phyloP scores from a whole-genome alignment of 1,140 invertebrate genomes.

The Procambarus virginalis region DNA sequence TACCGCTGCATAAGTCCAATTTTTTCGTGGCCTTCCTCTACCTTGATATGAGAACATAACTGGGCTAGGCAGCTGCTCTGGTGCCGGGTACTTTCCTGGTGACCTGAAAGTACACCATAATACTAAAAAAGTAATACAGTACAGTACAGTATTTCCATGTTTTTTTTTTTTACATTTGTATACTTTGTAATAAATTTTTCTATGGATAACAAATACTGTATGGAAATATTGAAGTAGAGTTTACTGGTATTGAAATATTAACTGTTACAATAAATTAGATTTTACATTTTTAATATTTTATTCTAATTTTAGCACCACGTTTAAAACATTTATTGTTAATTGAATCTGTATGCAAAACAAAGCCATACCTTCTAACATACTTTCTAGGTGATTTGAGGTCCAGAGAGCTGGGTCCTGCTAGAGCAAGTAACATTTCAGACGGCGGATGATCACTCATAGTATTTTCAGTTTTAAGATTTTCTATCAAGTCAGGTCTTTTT shows the following conservation, averaged over 20 bases:
- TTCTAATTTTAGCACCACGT: no score
- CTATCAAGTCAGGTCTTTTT: slow-evolving; percentile 33
- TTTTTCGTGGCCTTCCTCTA: slow-evolving; percentile 67
- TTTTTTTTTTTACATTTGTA: no score
- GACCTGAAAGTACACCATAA: slow-evolving; percentile 28
- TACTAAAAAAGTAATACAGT: not conserved
- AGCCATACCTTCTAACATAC: slow-evolving; percentile 48
- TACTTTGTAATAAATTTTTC: no score
- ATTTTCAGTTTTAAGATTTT: slow-evolving; percentile 38
- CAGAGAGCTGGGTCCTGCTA: slow-evolving; percentile 65
- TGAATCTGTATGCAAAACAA: not conserved
- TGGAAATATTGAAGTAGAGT: no score
- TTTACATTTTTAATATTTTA: no score
- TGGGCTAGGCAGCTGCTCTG: slow-evolving; percentile 65
- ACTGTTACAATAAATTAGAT: no score
- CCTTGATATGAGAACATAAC: slow-evolving; percentile 70
- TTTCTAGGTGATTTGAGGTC: slow-evolving; percentile 68
- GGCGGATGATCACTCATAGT: slow-evolving; percentile 31
- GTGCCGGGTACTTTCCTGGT: slow-evolving; percentile 64
- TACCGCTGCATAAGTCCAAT: slow-evolving; percentile 66
- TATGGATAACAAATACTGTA: no score
- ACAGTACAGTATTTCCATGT: not conserved
- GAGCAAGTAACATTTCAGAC: slow-evolving; percentile 64
- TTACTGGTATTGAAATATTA: no score
- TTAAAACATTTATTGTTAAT: not conserved